phyloP scores from a whole-genome alignment of 2,113 vertebrate genomes.

The Pluvianellus socialis region DNA sequence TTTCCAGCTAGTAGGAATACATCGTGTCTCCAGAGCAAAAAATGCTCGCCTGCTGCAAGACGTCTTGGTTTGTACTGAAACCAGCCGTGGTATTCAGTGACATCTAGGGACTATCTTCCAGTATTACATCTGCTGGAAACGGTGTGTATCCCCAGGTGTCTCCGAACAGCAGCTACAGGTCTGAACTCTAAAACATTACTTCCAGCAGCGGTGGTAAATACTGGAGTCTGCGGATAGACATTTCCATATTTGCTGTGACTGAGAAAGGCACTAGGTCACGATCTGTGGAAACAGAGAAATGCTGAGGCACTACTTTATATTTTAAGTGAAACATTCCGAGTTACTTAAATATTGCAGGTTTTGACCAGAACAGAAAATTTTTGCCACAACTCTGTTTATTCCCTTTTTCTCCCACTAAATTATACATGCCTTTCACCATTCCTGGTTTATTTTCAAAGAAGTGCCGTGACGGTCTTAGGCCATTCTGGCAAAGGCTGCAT shows the following conservation, averaged over 20 bases:
- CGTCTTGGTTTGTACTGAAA: background rate
- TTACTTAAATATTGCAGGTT: background rate
- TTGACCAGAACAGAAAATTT: background rate
- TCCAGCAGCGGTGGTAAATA: accelerated
- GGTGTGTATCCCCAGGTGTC: accelerated
- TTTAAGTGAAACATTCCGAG: background rate
- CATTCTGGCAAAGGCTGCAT: background rate
- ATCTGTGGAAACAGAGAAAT: background rate
- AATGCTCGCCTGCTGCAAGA: background rate
- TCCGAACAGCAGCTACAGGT: background rate
- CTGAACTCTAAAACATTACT: background rate
- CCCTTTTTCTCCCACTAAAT: background rate
- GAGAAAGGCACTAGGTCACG: background rate
- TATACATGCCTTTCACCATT: background rate
- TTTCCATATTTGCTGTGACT: background rate
- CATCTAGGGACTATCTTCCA: constrained; percentile 62
- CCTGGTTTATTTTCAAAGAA: background rate
- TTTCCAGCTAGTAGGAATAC: background rate
- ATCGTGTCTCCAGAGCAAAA: accelerated
- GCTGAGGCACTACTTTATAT: background rate
- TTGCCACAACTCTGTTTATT: background rate
- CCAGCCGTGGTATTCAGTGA: constrained; percentile 58
- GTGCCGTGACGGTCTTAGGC: background rate
- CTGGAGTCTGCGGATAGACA: background rate
- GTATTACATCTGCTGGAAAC: constrained; percentile 27